Evolutionary conservation across 1,140 invertebrate genomes (phyloP).

Genomic region (Drosophila bipectinata): DNA sequence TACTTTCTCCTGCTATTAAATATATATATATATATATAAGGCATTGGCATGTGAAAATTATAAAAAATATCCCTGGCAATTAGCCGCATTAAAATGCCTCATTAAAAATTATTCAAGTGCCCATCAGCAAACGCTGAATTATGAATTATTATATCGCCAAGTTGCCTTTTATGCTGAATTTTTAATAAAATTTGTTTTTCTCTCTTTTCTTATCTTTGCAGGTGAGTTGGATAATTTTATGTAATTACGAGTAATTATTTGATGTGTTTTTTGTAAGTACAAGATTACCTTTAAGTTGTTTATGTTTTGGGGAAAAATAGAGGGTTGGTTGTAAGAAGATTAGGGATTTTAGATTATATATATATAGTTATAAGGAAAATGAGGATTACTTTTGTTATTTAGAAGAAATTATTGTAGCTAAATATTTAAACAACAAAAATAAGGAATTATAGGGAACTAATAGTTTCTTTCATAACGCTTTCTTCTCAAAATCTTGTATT

Average conservation of each 20-base stretch:
- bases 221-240: constrained; percentile 31
- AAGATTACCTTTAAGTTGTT: neutral
- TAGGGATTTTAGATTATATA: too few species aligned
- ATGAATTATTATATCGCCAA: constrained; percentile 30
- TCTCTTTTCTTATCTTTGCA: constrained; percentile 28
- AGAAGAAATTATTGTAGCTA: too few species aligned
- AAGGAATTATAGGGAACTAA: too few species aligned
- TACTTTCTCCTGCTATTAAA: constrained; percentile 5
- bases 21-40: neutral
- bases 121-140: constrained; percentile 36
- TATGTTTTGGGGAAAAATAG: too few species aligned
- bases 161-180: neutral
- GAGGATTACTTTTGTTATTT: too few species aligned
- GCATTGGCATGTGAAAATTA: constrained; percentile 29
- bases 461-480: too few species aligned
- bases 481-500: too few species aligned
- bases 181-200: constrained; percentile 1
- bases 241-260: neutral
- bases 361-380: too few species aligned
- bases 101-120: constrained; percentile 64
- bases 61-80: constrained; percentile 52
- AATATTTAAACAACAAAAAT: too few species aligned
- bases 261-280: neutral
- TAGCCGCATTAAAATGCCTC: constrained; percentile 59
- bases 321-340: too few species aligned